Evolutionary conservation across 2,888 invertebrate genomes (phyloP).

Genomic region (Metalampra italica): DNA sequence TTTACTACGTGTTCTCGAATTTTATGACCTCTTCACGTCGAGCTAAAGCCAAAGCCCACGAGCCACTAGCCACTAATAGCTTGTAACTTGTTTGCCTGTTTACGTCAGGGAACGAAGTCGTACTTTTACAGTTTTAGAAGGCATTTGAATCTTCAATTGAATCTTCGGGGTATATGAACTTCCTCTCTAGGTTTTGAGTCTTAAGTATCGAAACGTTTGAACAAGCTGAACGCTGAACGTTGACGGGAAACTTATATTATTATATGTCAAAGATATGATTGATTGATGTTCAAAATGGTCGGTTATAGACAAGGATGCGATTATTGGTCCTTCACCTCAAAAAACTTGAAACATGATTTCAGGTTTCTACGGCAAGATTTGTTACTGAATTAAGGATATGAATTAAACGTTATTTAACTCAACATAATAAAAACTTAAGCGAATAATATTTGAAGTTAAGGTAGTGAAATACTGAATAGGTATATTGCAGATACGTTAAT

Average conservation of each 20-base stretch:
- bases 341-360: no score
- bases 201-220: not conserved
- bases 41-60: not conserved
- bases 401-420: no score
- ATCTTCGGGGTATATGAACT: not conserved
- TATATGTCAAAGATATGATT: conserved; percentile 11
- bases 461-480: no score
- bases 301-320: conserved; percentile 3
- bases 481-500: no score
- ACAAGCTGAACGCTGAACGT: conserved; percentile 9
- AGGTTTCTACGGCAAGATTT: no score
- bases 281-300: conserved; percentile 10
- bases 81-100: no score
- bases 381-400: no score
- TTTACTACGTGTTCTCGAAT: conserved; percentile 33
- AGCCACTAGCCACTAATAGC: not conserved
- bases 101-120: no score
- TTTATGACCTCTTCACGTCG: conserved; percentile 16
- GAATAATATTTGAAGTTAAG: no score
- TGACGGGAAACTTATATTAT: conserved; percentile 9
- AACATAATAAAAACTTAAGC: no score
- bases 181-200: not conserved
- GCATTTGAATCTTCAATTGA: not conserved
- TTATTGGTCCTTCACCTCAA: not conserved
- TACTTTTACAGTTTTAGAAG: no score